Evolutionary conservation across 2,797 vertebrate species (phyloP).

Genomic region (Scolopax rusticola): DNA sequence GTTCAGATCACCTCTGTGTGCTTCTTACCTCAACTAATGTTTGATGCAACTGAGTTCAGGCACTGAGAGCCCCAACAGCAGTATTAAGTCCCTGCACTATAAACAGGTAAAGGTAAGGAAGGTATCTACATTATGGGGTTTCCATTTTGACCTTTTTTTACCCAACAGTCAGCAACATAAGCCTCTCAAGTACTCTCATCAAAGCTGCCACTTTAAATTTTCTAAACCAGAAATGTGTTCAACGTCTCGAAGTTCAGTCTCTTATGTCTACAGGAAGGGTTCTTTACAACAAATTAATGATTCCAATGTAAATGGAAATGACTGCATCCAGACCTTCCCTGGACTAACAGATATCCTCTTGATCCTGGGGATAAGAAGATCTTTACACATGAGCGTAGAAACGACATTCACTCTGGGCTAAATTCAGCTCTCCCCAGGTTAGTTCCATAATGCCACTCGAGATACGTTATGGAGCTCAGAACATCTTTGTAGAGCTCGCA

Average conservation of each 20-base stretch:
- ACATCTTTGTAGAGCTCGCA: background rate
- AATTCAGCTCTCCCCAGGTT: background rate
- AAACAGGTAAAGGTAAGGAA: background rate
- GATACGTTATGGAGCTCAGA: background rate
- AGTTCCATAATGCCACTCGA: background rate
- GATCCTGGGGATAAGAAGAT: background rate
- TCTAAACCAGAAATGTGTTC: rapidly evolving
- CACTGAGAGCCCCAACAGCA: background rate
- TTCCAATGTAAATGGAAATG: background rate
- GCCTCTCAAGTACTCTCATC: too few species aligned
- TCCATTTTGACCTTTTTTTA: background rate
- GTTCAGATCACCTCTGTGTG: background rate
- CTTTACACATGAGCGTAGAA: background rate
- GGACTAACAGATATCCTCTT: background rate
- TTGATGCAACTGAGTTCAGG: background rate
- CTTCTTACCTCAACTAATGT: background rate
- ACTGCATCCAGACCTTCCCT: background rate
- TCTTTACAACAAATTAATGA: background rate
- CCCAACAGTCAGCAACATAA: background rate
- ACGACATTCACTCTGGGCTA: background rate
- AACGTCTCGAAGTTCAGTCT: background rate
- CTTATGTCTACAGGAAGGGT: background rate
- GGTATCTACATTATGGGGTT: background rate
- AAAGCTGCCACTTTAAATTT: background rate
- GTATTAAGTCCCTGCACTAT: background rate